Evolutionary conservation across 2,888 invertebrate species (phyloP).

Genomic region (Tubiluchus corallicola): DNA sequence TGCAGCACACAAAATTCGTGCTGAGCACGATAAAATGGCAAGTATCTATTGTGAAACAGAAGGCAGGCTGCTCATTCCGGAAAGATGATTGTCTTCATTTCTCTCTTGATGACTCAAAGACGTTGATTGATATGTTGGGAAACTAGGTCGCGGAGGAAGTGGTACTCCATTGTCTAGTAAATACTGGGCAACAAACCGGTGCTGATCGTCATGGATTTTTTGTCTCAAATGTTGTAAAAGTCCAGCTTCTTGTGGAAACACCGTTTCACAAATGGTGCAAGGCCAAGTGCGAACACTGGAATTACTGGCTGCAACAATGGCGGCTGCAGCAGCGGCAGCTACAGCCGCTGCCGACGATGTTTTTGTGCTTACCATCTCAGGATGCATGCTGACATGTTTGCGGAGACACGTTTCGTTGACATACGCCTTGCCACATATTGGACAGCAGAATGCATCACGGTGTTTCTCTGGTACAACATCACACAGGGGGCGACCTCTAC

Average conservation of each 20-base stretch:
- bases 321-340: not conserved
- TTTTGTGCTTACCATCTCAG: slow-evolving; percentile 37
- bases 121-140: no score
- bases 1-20: no score
- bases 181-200: slow-evolving; percentile 85
- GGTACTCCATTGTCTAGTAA: slow-evolving; percentile 75
- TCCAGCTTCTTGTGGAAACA: slow-evolving; percentile 72
- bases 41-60: no score
- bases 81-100: no score
- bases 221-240: slow-evolving; percentile 84
- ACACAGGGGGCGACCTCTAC: not conserved
- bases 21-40: no score
- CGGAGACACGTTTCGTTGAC: slow-evolving; percentile 80
- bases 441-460: slow-evolving; percentile 37
- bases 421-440: slow-evolving; percentile 85
- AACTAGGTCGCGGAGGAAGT: slow-evolving; percentile 40
- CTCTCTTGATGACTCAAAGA: no score
- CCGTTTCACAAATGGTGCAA: slow-evolving; percentile 82
- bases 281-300: slow-evolving; percentile 78
- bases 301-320: slow-evolving; percentile 39
- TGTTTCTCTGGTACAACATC: slow-evolving; percentile 1
- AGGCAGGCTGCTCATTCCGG: no score
- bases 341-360: not conserved
- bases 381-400: slow-evolving; percentile 81
- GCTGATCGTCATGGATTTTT: slow-evolving; percentile 90